phyloP scores from a whole-genome alignment of 1,140 invertebrate genomes.

The Heliconius congener region DNA sequence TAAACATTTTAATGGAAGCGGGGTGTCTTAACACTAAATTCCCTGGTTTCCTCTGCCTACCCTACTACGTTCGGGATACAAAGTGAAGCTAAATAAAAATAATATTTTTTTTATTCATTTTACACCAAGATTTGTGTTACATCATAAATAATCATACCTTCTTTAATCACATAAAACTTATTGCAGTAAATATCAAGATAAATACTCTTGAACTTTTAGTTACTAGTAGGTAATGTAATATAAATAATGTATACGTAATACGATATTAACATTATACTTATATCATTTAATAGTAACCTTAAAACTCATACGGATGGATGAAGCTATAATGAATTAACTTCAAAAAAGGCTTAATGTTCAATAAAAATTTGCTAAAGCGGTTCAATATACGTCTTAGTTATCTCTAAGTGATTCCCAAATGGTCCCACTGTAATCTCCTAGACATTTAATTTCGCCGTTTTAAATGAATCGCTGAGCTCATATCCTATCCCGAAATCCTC shows the following conservation, averaged over 20 bases:
- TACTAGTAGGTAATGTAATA: not conserved
- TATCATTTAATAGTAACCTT: not conserved
- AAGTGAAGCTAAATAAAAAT: too few species aligned
- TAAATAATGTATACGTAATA: not conserved
- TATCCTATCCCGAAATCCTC: constrained; percentile 63
- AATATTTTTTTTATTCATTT: too few species aligned
- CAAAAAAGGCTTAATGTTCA: constrained; percentile 27
- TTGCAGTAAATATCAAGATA: not conserved
- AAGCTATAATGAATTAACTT: not conserved
- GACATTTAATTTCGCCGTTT: constrained; percentile 75
- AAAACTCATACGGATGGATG: not conserved
- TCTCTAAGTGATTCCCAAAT: constrained; percentile 62
- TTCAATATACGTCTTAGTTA: constrained; percentile 66
- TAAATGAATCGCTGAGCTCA: constrained; percentile 72
- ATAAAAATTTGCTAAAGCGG: constrained; percentile 50
- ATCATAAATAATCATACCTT: too few species aligned
- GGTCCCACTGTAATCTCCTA: constrained; percentile 61
- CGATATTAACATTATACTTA: not conserved
- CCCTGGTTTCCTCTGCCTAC: too few species aligned
- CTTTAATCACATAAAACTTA: too few species aligned
- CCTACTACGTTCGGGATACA: too few species aligned
- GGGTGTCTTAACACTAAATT: too few species aligned
- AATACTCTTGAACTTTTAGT: constrained; percentile 5
- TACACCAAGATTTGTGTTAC: too few species aligned
- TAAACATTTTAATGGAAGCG: too few species aligned